These are phyloP conservation scores for Psophia crepitans DNA, from an alignment of 2,113 vertebrate species.

Conservation along the genomic window DNA sequence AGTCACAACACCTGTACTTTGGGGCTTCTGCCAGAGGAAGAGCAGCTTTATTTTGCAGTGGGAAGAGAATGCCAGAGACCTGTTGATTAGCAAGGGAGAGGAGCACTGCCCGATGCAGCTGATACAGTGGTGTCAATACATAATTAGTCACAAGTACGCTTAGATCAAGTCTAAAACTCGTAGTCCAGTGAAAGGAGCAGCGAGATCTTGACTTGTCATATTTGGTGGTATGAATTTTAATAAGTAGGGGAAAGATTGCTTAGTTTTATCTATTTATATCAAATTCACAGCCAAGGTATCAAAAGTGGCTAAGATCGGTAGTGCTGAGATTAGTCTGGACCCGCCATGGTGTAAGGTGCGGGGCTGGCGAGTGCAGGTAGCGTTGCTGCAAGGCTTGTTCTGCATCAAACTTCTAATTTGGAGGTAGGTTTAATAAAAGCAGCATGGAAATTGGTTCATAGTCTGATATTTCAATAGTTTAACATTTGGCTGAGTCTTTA, in stretches of 20 bases:
- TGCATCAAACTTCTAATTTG: not conserved
- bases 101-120: not conserved
- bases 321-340: not conserved
- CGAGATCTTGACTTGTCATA: not conserved
- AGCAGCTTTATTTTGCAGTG: not conserved
- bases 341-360: not conserved
- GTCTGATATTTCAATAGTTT: not conserved
- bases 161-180: not conserved
- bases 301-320: not conserved
- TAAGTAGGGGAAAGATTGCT: not conserved
- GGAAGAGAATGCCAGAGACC: not conserved
- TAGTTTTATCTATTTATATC: not conserved
- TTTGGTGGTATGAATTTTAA: not conserved
- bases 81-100: not conserved
- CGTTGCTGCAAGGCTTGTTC: not conserved
- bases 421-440: not conserved
- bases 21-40: slow-evolving; percentile 7
- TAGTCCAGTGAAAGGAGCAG: not conserved
- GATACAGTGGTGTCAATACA: not conserved
- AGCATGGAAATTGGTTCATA: not conserved
- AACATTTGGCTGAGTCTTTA: slow-evolving; percentile 63
- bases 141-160: not conserved
- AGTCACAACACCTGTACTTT: slow-evolving; percentile 7
- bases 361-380: not conserved
- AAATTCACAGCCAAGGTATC: not conserved